phyloP scores from a whole-genome alignment of 2,797 vertebrate species.

The Acrossocheilus wenchowensis region DNA sequence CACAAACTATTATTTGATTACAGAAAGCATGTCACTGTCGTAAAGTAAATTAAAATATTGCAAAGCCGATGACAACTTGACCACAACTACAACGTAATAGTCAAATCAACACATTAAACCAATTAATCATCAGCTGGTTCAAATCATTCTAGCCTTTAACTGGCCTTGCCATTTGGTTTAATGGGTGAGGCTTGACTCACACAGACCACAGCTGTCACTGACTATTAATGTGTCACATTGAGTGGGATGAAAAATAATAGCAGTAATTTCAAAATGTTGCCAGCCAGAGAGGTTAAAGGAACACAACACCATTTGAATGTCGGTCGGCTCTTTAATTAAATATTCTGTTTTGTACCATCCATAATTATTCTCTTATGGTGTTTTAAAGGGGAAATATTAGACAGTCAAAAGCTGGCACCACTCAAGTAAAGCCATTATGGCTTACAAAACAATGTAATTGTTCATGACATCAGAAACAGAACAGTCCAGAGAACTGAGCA shows the following conservation, averaged over 20 bases:
- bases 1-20: neutral
- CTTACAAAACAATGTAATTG: slow-evolving; percentile 34
- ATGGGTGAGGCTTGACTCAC: slow-evolving; percentile 10
- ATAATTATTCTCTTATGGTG: slow-evolving; percentile 27
- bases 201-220: slow-evolving; percentile 38
- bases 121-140: neutral
- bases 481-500: neutral
- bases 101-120: slow-evolving; percentile 27
- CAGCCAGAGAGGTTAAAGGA: slow-evolving; percentile 26
- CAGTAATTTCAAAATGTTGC: slow-evolving; percentile 23
- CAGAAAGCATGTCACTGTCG: neutral
- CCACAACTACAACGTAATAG: slow-evolving; percentile 21
- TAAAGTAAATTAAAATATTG: neutral
- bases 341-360: slow-evolving; percentile 15
- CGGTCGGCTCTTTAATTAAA: slow-evolving; percentile 23
- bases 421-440: neutral
- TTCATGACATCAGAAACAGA: slow-evolving; percentile 9
- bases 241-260: slow-evolving; percentile 38
- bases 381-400: slow-evolving; percentile 28
- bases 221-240: slow-evolving; percentile 39
- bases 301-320: slow-evolving; percentile 19
- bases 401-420: slow-evolving; percentile 12
- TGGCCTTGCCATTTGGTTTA: slow-evolving; percentile 33
- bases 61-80: neutral
- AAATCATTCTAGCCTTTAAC: slow-evolving; percentile 30